Evolutionary conservation across 2,797 vertebrate species (phyloP).

Genomic region (Cephalopachus bancanus): DNA sequence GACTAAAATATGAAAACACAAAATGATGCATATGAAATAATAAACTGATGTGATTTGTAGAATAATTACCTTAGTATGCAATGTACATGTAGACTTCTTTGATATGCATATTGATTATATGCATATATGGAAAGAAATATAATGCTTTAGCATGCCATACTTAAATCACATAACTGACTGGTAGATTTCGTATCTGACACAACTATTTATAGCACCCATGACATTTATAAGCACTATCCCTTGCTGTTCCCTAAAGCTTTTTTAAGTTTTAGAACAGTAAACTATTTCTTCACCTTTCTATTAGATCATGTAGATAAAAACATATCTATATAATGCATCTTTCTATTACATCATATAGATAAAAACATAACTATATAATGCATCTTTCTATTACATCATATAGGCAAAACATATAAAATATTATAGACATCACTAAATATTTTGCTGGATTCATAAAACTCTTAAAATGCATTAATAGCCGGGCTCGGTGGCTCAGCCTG

Average conservation of each 20-base stretch:
- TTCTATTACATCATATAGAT: not conserved
- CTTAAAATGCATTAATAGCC: not conserved
- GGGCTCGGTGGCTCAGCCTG: no score
- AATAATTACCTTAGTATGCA: constrained; percentile 20
- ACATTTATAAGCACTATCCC: not conserved
- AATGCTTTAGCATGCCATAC: not conserved
- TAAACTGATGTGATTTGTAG: constrained; percentile 7
- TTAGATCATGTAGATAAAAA: not conserved
- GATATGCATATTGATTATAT: constrained; percentile 18
- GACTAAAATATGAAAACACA: not conserved
- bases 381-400: not conserved
- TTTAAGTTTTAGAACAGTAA: constrained; percentile 23
- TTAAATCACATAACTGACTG: not conserved
- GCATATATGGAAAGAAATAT: not conserved
- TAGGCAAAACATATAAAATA: constrained; percentile 11
- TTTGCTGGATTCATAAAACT: not conserved
- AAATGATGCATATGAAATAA: constrained; percentile 28
- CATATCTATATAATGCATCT: no score
- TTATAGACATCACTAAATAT: not conserved
- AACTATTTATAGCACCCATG: not conserved
- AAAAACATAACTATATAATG: not conserved
- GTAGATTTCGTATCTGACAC: not conserved
- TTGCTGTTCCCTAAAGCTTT: not conserved
- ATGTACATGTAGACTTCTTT: not conserved
- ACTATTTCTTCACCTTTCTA: not conserved